Evolutionary conservation across 37 sponge, comb jelly and placozoan genomes (phyloP), one percentile per base, ranked within the genome.

Genomic region (Crambe crambe): DNA sequence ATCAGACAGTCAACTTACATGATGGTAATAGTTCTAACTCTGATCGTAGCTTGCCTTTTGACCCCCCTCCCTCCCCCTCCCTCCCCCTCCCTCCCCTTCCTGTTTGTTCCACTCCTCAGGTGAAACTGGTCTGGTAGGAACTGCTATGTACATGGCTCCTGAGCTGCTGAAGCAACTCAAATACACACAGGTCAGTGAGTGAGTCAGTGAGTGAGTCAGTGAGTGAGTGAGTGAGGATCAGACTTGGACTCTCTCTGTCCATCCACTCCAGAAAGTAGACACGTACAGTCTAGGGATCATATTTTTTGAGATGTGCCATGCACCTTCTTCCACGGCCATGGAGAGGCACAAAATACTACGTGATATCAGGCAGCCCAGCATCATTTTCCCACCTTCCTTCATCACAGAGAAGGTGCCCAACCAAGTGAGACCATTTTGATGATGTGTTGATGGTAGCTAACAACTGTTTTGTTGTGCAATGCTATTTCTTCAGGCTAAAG

Each of bases 241-340:
- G n/a, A n/a, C n/a, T n/a, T n/a, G n/a, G n/a, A n/a, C n/a, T n/a
- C n/a, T n/a, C n/a, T n/a, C n/a, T n/a, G n/a, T n/a, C n/a, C n/a
- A n/a, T n/a, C n/a, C n/a, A n/a, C n/a, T n/a, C n/a, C n/a, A 95
- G 90, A 93, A 92, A 82, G 90, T 91, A 37, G 99, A 98, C 72
- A 89, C 96, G 15, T 98, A 95, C 81, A 98, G 99, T 79, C 61
- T 98, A 70, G 99, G 99, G 0, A 83, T 98, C 56, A 98, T 98
- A 51, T 85, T 91, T 77, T 98, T 96, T 86, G 99, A 98, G 82
- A 95, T 98, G 96, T 89, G 89, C 44, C 90, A 85, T 36, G 77
- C 94, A 2, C 99, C 96, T 0, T 38, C 12, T 15, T 34, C 71
- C 22, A 92, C 92, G 10, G 74, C 72, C 29, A 89, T 93, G 87